phyloP scores from a whole-genome alignment of 2,797 vertebrate genomes.

The Limosa lapponica region DNA sequence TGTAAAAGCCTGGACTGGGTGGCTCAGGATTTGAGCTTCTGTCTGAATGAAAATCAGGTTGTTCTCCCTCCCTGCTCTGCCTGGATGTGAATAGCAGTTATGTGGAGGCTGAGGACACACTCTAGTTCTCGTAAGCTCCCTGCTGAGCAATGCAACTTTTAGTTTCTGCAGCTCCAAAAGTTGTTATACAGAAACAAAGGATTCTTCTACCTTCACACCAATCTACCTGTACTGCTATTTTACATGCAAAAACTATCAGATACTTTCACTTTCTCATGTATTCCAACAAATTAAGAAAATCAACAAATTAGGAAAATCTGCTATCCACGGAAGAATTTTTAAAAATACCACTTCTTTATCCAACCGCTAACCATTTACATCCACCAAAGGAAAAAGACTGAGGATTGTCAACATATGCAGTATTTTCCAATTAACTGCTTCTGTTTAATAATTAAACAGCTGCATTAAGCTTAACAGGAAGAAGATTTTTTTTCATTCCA shows the following conservation, averaged over 20 bases:
- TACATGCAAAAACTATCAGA: background rate
- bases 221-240: background rate
- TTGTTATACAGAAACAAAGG: background rate
- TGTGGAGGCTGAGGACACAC: background rate
- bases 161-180: background rate
- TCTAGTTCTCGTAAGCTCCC: background rate
- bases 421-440: constrained; percentile 19
- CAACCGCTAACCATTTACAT: background rate
- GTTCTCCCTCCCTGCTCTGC: background rate
- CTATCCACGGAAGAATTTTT: constrained; percentile 5
- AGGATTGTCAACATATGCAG: background rate
- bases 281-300: background rate
- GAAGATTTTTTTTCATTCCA: background rate
- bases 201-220: background rate
- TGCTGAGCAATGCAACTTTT: background rate
- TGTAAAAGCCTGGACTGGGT: background rate
- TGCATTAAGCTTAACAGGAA: constrained; percentile 5
- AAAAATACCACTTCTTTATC: background rate
- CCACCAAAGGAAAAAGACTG: background rate
- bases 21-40: background rate
- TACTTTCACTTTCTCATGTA: constrained; percentile 3
- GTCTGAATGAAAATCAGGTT: background rate
- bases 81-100: background rate
- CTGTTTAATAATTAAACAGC: constrained; percentile 53
- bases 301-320: background rate